A percentile compares a stretch with the other conserved stretches of the same genome.
These are phyloP conservation scores for Pogonocherus hispidulus DNA, from an alignment of 2,888 invertebrate species.

Conservation along the genomic window DNA sequence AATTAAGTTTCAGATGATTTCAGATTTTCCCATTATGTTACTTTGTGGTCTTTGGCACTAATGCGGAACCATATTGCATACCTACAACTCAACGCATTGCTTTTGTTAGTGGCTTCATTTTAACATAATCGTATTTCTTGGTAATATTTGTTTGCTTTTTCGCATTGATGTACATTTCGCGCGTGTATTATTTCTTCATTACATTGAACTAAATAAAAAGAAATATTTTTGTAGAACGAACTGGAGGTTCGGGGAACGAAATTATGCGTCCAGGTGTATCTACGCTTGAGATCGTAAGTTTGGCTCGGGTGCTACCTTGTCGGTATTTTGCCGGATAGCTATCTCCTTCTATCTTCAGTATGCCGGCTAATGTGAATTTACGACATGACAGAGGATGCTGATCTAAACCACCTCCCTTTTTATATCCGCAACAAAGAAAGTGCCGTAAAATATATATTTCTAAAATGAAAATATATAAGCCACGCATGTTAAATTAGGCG, in stretches of 20 bases:
- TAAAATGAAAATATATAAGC: constrained; percentile 45
- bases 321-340: background rate
- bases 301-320: constrained; percentile 32
- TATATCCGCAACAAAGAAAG: constrained; percentile 39
- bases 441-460: constrained; percentile 44
- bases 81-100: too few species aligned
- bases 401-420: constrained; percentile 43
- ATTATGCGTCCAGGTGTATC: background rate
- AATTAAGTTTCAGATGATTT: too few species aligned
- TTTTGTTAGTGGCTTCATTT: too few species aligned
- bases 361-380: constrained; percentile 48
- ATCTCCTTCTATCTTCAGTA: constrained; percentile 8
- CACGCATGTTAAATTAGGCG: constrained; percentile 45
- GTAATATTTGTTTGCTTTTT: too few species aligned
- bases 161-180: too few species aligned
- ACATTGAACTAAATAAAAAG: too few species aligned
- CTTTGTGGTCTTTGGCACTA: too few species aligned
- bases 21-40: too few species aligned
- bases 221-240: too few species aligned
- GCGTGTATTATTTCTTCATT: too few species aligned
- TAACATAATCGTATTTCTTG: too few species aligned
- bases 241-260: background rate
- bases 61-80: too few species aligned
- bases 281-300: constrained; percentile 1
- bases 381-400: constrained; percentile 46